Evolutionary conservation across 2,113 vertebrate genomes (phyloP), one percentile per base, ranked within the genome.

Genomic region (Tympanuchus pallidicinctus): DNA sequence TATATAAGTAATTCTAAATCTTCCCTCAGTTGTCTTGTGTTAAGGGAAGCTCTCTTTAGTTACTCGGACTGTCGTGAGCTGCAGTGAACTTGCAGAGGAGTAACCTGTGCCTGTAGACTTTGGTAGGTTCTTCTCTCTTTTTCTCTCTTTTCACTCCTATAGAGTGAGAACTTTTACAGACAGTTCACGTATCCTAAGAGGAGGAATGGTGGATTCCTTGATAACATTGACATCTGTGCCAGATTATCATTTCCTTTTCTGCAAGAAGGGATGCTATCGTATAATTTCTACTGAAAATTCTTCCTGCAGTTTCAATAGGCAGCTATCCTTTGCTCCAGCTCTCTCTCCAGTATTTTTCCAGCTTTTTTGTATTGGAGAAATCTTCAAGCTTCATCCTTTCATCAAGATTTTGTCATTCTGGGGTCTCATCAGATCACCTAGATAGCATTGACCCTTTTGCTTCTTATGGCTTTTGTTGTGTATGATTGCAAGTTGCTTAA

Each of bases 141-240:
- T 30, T n/a, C 42, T 91, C 47, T 32, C 16, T 24, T 92, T 85
- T 52, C 7, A 2, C 78, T 91, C 28, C 43, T 60, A 1, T 17
- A 32, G 52, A 30, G 28, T n/a, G 14, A 61, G 47, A 52, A 22
- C 38, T 84, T 73, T 43, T n/a, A 36, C 57, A 54, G 64, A 18
- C 3, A 8, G 32, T 16, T 86, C n/a, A 34, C 25, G 52, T 88
- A 19, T 34, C 38, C 1, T 13, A 43, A 36, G 47, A 78, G 80
- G 38, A 83, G 42, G 48, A 82, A 43, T 28, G 36, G 40, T n/a
- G 43, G 21, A 16, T 70, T 66, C n/a, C 60, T 65, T 59, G 61
- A 15, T 50, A 70, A 14, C 0, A 0, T 3, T 70, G 40, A 18
- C 74, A 18, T 72, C 0, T 0, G 25, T 57, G 52, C 54, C 18